Base-by-base conservation (phyloP, 1,140 invertebrate species). In the Heliconius hewitsoni region DNA sequence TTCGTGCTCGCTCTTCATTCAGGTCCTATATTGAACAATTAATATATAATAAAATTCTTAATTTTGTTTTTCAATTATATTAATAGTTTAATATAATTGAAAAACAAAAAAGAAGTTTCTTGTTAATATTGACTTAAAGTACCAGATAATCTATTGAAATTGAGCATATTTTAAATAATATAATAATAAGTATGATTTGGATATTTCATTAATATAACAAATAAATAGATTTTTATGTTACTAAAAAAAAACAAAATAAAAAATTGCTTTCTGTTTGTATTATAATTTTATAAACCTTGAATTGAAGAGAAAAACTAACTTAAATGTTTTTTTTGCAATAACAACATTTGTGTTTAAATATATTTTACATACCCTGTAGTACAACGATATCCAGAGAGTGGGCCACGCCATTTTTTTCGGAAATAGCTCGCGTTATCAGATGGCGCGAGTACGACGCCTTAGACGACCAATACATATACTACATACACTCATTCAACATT, bases 1-100 rank as follows among this genome's bases (percentile, higher is more conserved):
- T 92, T 19, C 90, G 90, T 30, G 92, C 85, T 16, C 91, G 87
- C 74, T 91, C 93, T 75, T 89, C 91, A 85, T 94, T 95, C 77
- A 95, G 84, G 77, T 93, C 94, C 89, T 91, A 27, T 74, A 74
- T 60, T 46, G 8, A 52, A 77, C 55, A 66, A 11, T 46, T n/a
- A 27, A 52, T 50, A 52, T 46, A 30, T 52, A 46, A 5, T 50
- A 55, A 74, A 30, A 13, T 27, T 27, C 8, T 13, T 30, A 16
- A 30, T 66, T 27, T 57, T 13, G 1, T 16, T 16, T 66, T 23
- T 66, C 9, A 6, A 66, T 27, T 13, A 27, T 66, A 27, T 30
- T 66, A 30, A 66, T n/a, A 66, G 1, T 66, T 66, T 27, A 30
- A 34, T 34, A 34, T 34, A 34, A 34, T 34, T 34, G 2, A 34